phyloP scores from a whole-genome alignment of 2,113 vertebrate species.

The Oreochromis tanganicae region DNA sequence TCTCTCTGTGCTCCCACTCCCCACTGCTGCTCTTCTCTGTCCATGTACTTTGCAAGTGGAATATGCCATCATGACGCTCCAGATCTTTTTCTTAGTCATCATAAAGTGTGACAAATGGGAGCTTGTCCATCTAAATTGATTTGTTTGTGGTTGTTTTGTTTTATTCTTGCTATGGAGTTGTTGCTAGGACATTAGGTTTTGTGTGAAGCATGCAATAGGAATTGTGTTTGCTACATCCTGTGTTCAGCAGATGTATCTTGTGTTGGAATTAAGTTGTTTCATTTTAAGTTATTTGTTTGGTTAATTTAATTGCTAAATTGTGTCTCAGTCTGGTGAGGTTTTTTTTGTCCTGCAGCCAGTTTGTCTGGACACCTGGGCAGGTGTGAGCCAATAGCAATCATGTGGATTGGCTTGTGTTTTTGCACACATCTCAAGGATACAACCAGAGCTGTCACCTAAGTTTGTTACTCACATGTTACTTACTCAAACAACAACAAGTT shows the following conservation, averaged over 20 bases:
- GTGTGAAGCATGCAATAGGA: not conserved
- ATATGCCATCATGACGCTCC: not conserved
- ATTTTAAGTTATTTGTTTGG: not conserved
- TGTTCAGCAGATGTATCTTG: not conserved
- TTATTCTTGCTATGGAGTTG: not conserved
- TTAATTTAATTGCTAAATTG: not conserved
- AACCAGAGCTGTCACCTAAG: not conserved
- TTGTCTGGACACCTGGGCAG: not conserved
- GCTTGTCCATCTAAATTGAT: not conserved
- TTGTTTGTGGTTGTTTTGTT: not conserved
- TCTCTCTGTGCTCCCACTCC: constrained; percentile 3
- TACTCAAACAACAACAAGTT: too few relatives aligned
- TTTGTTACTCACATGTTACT: not conserved
- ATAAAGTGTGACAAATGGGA: not conserved
- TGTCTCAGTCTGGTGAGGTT: not conserved
- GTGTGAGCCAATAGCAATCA: not conserved
- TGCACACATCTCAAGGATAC: not conserved
- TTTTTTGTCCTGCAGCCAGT: not conserved
- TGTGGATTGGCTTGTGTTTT: not conserved
- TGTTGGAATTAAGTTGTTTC: not conserved
- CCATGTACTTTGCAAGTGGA: constrained; percentile 1
- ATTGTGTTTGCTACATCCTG: not conserved
- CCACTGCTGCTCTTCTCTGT: not conserved
- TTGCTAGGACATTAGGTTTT: not conserved
- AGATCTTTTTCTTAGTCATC: not conserved